Evolutionary conservation across 2,888 invertebrate species (phyloP).

Genomic region (Lampropteryx suffumata): DNA sequence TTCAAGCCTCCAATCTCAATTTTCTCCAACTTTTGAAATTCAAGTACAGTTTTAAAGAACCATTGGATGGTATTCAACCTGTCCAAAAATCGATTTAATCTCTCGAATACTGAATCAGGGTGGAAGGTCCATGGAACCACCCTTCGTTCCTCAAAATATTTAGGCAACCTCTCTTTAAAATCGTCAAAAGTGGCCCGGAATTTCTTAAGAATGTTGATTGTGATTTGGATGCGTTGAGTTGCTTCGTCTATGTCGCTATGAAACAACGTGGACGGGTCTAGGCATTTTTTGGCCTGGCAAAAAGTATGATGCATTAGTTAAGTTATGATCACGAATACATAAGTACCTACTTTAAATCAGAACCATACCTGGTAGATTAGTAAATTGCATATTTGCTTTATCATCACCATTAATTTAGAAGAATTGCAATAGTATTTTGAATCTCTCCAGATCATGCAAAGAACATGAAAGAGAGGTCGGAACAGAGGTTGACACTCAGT

Average conservation of each 20-base stretch:
- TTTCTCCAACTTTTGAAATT: slow-evolving; percentile 97
- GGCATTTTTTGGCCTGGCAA: slow-evolving; percentile 90
- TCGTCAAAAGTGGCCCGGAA: slow-evolving; percentile 86
- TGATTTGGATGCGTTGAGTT: slow-evolving; percentile 88
- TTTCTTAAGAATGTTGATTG: slow-evolving; percentile 85
- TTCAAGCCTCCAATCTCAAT: slow-evolving; percentile 96
- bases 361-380: slow-evolving; percentile 90
- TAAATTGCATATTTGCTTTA: slow-evolving; percentile 95
- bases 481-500: slow-evolving; percentile 90
- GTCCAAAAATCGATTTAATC: slow-evolving; percentile 89
- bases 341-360: not conserved
- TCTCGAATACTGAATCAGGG: slow-evolving; percentile 90
- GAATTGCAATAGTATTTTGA: slow-evolving; percentile 95
- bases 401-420: slow-evolving; percentile 92
- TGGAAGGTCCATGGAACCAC: slow-evolving; percentile 91
- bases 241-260: slow-evolving; percentile 98
- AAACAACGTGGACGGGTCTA: slow-evolving; percentile 95
- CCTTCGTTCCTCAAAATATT: slow-evolving; percentile 85
- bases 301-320: not conserved
- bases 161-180: slow-evolving; percentile 86
- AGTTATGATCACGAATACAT: not conserved
- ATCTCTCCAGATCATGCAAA: slow-evolving; percentile 95
- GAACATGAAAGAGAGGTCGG: slow-evolving; percentile 91
- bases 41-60: slow-evolving; percentile 95
- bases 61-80: slow-evolving; percentile 90